Conservation (phyloP, 2,888 invertebrate genomes). For the Ectropis crepuscularia region DNA sequence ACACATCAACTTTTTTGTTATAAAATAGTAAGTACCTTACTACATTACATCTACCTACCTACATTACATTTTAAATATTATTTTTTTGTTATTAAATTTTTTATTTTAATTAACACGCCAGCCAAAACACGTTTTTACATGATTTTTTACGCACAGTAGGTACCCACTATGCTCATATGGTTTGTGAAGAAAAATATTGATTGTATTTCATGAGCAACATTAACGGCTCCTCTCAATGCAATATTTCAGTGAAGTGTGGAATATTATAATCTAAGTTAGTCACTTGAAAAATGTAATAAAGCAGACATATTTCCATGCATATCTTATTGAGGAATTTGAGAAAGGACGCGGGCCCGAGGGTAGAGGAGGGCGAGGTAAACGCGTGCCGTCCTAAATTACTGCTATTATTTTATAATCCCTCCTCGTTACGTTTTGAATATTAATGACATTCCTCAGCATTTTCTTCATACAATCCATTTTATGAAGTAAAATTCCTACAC, state of each 20-base stretch:
- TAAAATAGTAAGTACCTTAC: too few relatives aligned
- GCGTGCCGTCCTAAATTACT: constrained; percentile 81
- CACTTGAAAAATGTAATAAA: constrained; percentile 80
- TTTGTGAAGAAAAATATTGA: constrained; percentile 21
- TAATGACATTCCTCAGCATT: constrained; percentile 81
- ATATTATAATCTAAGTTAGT: constrained; percentile 57
- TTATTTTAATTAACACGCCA: too few relatives aligned
- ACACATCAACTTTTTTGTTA: too few relatives aligned
- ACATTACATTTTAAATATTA: too few relatives aligned
- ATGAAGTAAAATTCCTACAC: constrained; percentile 68
- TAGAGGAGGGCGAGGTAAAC: constrained; percentile 52
- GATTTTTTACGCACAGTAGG: too few relatives aligned
- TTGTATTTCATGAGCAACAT: constrained; percentile 19
- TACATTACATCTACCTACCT: too few relatives aligned
- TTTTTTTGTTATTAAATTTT: too few relatives aligned
- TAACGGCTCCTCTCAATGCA: constrained; percentile 8
- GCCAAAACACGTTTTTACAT: too few relatives aligned
- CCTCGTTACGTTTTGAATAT: constrained; percentile 83
- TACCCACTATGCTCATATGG: not conserved
- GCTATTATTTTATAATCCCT: constrained; percentile 85
- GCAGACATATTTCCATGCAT: constrained; percentile 80
- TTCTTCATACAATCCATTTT: constrained; percentile 70
- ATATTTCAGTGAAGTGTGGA: constrained; percentile 43
- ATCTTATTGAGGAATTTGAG: constrained; percentile 79
- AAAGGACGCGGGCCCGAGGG: constrained; percentile 53